Evolutionary conservation across 2,888 invertebrate species (phyloP).

Genomic region (Eupithecia centaureata): DNA sequence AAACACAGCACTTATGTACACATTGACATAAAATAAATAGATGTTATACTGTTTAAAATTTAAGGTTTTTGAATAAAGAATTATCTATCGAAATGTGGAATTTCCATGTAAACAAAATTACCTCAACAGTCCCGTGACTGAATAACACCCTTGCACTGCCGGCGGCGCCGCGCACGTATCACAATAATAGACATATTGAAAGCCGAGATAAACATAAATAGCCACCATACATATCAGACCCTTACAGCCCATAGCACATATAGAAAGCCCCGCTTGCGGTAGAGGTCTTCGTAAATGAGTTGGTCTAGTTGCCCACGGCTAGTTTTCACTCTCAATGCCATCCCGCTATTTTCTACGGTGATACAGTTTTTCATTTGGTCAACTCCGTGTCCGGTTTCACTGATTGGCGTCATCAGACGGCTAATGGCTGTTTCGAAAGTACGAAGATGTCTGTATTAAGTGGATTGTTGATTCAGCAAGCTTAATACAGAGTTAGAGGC

Average conservation of each 20-base stretch:
- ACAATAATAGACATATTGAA: conserved; percentile 67
- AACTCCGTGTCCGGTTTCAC: conserved; percentile 67
- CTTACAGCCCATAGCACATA: conserved; percentile 19
- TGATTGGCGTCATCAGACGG: conserved; percentile 50
- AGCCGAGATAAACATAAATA: conserved; percentile 59
- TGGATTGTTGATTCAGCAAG: conserved; percentile 3
- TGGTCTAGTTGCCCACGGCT: conserved; percentile 54
- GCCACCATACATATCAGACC: conserved; percentile 46
- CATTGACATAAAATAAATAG: too few species aligned
- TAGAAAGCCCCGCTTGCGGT: conserved; percentile 29
- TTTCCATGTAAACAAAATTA: conserved; percentile 63
- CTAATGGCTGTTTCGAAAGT: conserved; percentile 19
- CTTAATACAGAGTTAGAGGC: background rate
- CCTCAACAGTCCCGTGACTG: conserved; percentile 50
- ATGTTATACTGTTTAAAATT: too few species aligned
- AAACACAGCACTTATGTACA: too few species aligned
- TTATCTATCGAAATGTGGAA: conserved; percentile 38
- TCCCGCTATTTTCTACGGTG: conserved; percentile 75
- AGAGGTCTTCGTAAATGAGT: conserved; percentile 56
- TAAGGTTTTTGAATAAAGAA: too few species aligned
- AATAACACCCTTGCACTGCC: conserved; percentile 63
- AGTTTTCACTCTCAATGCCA: conserved; percentile 78
- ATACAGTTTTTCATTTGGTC: conserved; percentile 76
- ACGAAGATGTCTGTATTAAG: conserved; percentile 9
- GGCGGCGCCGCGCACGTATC: conserved; percentile 57